Evolutionary conservation across 2,113 vertebrate genomes (phyloP).

Genomic region (Merops nubicus): DNA sequence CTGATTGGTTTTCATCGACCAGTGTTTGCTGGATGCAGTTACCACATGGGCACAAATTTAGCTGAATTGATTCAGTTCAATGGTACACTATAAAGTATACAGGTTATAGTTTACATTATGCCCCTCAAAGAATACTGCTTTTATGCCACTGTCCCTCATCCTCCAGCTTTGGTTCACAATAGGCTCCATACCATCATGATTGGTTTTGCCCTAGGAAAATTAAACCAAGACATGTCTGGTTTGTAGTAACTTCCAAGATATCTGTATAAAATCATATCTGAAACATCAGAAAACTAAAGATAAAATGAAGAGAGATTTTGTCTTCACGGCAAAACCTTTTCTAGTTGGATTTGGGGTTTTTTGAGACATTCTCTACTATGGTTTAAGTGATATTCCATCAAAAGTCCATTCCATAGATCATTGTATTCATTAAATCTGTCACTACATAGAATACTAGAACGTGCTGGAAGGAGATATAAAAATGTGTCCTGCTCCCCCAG

Average conservation of each 20-base stretch:
- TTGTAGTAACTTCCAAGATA: not conserved
- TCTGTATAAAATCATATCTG: not conserved
- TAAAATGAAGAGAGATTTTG: not conserved
- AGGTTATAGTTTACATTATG: not conserved
- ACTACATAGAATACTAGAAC: not conserved
- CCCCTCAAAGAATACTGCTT: not conserved
- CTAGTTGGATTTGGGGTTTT: not conserved
- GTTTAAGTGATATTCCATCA: not conserved
- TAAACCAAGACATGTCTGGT: not conserved
- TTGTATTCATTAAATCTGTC: not conserved
- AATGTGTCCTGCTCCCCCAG: fast-evolving
- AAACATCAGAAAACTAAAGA: not conserved
- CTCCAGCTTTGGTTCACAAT: not conserved
- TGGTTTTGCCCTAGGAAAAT: not conserved
- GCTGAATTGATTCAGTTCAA: not conserved
- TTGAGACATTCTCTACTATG: not conserved
- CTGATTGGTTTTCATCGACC: not conserved
- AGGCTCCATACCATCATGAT: not conserved
- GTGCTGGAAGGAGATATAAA: not conserved
- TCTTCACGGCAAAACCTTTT: not conserved
- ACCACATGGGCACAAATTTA: not conserved
- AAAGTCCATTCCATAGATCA: not conserved
- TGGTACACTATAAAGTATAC: not conserved
- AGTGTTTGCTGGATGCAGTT: not conserved
- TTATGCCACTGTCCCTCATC: not conserved